Base-by-base conservation (phyloP, 2,113 vertebrate genomes). In the Oceanodroma tethys region DNA sequence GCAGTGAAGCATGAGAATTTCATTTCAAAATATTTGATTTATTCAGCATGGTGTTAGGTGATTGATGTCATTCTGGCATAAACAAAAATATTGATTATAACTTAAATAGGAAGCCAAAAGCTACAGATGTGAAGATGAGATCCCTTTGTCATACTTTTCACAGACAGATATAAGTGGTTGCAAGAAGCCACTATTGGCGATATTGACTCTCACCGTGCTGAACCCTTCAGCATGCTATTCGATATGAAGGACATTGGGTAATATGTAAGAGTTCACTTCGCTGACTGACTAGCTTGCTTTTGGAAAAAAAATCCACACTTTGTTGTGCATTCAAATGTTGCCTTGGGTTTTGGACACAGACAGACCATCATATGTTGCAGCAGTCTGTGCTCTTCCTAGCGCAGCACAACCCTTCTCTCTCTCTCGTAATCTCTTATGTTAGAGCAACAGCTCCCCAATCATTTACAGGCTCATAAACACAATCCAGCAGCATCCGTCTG, bases 391-490 rank as follows among this genome's bases (percentile, higher is more conserved):
- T 79, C 82, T 95, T 80, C 67, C 65, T 95, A 90, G 92, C 86
- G 25, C 80, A 89, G 76, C 91, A 36, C 65, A 67, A 16, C 63
- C 67, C 89, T 62, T 63, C 56, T 58, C 81, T 86, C 81, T 68
- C 23, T 47, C 93, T 85, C 86, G 43, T 91, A 70, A 96, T 93
- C 95, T 96, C 95, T 86, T 63, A 88, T 86, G 95, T 84, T 95
- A 94, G 81, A 97, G 72, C 86, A 96, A 90, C 75, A 95, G 96
- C 86, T 97, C 91, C 92, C 94, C 95, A 96, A 60, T 97, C 96
- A 88, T 97, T 97, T 95, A 90, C 74, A 97, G 93, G 94, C 93
- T 95, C 88, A 82, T 96, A 93, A 98, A 96, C 88, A 91, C 78
- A 45, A 89, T 91, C 86, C 92, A 97, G 81, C 93, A 97, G 92